Evolutionary conservation across 2,113 vertebrate species (phyloP), one percentile per base, ranked within the genome.

Genomic region (Etheostoma cragini): DNA sequence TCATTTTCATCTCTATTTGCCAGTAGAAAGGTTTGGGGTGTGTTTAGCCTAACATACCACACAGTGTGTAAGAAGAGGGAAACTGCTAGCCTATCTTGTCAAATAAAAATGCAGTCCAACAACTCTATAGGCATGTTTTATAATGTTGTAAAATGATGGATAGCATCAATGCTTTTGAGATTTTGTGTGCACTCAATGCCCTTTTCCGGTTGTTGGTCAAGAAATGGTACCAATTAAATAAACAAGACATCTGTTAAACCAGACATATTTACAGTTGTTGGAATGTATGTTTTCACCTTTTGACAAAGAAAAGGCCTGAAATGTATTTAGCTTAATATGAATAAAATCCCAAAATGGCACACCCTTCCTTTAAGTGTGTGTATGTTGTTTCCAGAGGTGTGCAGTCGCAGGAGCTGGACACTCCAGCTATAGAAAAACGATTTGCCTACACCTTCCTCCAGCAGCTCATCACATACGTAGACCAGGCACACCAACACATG

Each of bases 391-490:
- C 1, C 84, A 99, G 98, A 90, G 96, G 96, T 7, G 92, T 97
- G 82, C 97, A 97, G 88, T 96, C 97, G 17, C 94, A 97, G 86
- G 98, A 99, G 66, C 86, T 98, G 72, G 98, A 99, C 81, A 97
- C 97, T 0, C 97, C 98, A 52, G 97, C 98, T 14, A 99, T 98
- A 60, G 98, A 99, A 91, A 99, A 99, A 73, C 95, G 97, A 7
- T 99, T 99, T 81, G 97, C 97, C 60, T 99, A 98, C 88, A 98
- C 97, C 67, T 97, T 99, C 68, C 97, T 99, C 47, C 97, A 98
- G 85, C 97, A 98, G 10, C 96, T 99, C 76, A 98, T 98, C 87
- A 95, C 96, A 73, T 98, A 97, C 0, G 97, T 99, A 67, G 97
- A 99, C 69, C 96, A 97, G 91, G 98, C 98, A 4, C 97, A 98